Percentiles rank a stretch among this genome's conserved stretches.
Conservation (phyloP, 30 jellyfish, hydroid and myxozoan genomes). For the Hydractinia symbiolongicarpus region DNA sequence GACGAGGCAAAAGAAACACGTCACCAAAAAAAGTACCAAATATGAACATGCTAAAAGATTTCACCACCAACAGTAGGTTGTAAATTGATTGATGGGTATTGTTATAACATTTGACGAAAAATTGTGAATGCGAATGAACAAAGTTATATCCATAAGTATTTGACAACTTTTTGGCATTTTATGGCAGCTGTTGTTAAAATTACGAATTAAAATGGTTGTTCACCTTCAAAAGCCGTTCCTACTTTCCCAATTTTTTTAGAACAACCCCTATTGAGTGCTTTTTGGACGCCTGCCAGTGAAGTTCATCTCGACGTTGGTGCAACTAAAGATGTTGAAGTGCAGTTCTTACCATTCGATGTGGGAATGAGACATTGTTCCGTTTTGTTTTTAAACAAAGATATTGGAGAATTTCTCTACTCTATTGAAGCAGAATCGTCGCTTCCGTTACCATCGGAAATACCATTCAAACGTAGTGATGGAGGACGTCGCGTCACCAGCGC, state of each 20-base stretch:
- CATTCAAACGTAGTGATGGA: constrained; percentile 40
- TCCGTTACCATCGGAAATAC: constrained; percentile 69
- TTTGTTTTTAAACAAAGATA: constrained; percentile 55
- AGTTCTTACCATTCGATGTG: constrained; percentile 73
- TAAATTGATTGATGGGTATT: not conserved
- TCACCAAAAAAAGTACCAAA: not conserved
- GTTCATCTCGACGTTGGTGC: constrained; percentile 41
- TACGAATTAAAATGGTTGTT: too few species aligned
- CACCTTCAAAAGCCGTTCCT: not conserved
- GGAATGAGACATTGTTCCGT: constrained; percentile 91
- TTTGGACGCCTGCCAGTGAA: constrained; percentile 61
- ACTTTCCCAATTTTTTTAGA: not conserved
- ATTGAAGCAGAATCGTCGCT: constrained; percentile 73
- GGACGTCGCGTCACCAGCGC: constrained; percentile 53
- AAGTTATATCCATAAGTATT: too few species aligned
- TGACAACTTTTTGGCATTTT: too few species aligned
- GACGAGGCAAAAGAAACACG: not conserved
- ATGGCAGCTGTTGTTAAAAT: too few species aligned
- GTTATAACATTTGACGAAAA: not conserved
- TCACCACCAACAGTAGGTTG: not conserved
- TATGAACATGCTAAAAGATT: not conserved
- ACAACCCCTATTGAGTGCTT: constrained; percentile 42
- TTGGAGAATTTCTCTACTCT: constrained; percentile 83
- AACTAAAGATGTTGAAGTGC: constrained; percentile 38
- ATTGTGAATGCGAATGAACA: too few species aligned